These are phyloP conservation scores for Drosophila setifemur DNA, from an alignment of 1,140 invertebrate species.

Conservation along the genomic window DNA sequence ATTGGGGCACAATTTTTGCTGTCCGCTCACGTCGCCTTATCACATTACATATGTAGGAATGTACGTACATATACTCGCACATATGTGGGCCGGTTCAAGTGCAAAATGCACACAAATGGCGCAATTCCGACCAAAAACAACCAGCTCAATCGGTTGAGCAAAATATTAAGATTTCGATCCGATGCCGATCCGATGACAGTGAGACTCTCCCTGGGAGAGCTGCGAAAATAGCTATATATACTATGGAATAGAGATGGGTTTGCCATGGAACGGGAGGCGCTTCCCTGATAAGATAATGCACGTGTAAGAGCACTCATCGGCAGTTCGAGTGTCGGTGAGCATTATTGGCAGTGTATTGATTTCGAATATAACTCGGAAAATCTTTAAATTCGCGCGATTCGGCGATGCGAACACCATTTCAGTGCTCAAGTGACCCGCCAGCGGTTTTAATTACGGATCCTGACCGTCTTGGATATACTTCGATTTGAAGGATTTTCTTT, in stretches of 20 bases:
- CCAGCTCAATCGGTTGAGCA: neutral
- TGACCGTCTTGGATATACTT: neutral
- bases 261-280: constrained; percentile 23
- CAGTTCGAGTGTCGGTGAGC: constrained; percentile 26
- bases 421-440: constrained; percentile 20
- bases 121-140: constrained; percentile 35
- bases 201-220: constrained; percentile 17
- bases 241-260: constrained; percentile 37
- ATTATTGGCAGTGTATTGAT: constrained; percentile 51
- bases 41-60: constrained; percentile 5
- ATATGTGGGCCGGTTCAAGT: constrained; percentile 64
- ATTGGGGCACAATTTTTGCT: constrained; percentile 46
- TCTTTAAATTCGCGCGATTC: constrained; percentile 63
- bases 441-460: constrained; percentile 5
- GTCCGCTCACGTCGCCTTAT: constrained; percentile 40
- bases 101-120: constrained; percentile 64
- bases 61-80: neutral
- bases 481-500: constrained; percentile 18
- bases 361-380: constrained; percentile 37
- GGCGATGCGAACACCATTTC: constrained; percentile 36
- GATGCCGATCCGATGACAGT: neutral
- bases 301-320: constrained; percentile 35
- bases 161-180: constrained; percentile 14
- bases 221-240: neutral
- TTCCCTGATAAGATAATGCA: constrained; percentile 69